These are phyloP conservation scores for Littorina saxatilis DNA, from an alignment of 1,140 invertebrate genomes.

Conservation along the genomic window DNA sequence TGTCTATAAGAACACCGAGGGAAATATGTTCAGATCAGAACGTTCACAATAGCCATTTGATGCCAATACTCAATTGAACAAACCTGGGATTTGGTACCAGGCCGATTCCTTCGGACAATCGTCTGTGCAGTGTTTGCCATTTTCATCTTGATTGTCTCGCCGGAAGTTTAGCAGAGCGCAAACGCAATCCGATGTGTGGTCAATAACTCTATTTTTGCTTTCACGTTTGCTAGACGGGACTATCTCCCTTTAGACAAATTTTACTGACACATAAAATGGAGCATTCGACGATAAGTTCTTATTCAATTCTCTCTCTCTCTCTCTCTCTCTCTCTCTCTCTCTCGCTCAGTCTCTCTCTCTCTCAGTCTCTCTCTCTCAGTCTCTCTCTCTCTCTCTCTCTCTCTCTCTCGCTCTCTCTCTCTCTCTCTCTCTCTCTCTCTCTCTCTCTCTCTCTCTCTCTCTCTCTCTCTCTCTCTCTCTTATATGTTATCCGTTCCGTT, in stretches of 20 bases:
- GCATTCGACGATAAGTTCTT: not conserved
- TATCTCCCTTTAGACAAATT: not conserved
- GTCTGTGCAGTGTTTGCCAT: slow-evolving; percentile 61
- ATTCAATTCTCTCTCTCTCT: too few species aligned
- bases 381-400: not conserved
- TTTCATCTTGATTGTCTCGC: slow-evolving; percentile 65
- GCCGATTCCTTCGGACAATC: slow-evolving; percentile 68
- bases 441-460: slow-evolving; percentile 9
- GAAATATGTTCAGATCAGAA: too few species aligned
- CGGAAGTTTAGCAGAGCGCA: slow-evolving; percentile 3
- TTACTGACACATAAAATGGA: not conserved
- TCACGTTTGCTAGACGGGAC: not conserved
- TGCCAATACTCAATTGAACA: too few species aligned
- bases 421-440: not conserved
- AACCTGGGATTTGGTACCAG: slow-evolving; percentile 66
- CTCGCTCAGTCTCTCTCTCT: too few species aligned
- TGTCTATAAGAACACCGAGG: too few species aligned
- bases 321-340: too few species aligned
- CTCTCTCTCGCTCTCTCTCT: too few species aligned
- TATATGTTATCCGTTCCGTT: not conserved
- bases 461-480: slow-evolving; percentile 12
- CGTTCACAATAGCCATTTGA: too few species aligned
- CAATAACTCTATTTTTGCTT: not conserved
- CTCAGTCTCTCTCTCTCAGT: not conserved
- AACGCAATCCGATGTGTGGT: not conserved